Evolutionary conservation across 53 echinoderm and acorn worm species (phyloP), one percentile per base, ranked within the genome.

Genomic region (Apostichopus leukothele): DNA sequence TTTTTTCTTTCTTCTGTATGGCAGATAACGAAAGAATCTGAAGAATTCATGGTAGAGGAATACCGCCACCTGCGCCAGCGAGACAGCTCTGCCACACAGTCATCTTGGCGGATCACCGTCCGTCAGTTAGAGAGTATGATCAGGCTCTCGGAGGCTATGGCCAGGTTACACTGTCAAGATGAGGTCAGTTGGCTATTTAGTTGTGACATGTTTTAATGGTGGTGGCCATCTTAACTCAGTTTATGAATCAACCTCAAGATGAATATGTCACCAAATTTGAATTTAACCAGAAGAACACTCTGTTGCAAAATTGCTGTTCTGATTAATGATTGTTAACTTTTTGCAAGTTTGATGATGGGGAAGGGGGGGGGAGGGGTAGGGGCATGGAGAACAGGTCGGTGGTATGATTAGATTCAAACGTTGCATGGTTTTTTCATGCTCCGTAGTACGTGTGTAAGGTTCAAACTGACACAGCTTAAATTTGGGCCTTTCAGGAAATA

Each of bases 41-140:
- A 99, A 88, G 99, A 99, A 86, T 99, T 96, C 89, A 99, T 99
- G 99, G 96, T 99, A 21, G 99, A 99, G 18, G 99, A 99, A 67
- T 99, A 99, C 75, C 94, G 96, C 23, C 94, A 93, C 67, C 84
- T 99, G 86, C 90, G 99, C 59, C 99, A 99, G 89, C 79, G 99
- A 20, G 99, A 99, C 52, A 93, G 94, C 18, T 94, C 92, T 0
- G 90, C 89, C 53, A 88, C 94, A 52, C 94, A 89, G 92, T 94
- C 94, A 50, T 96, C 99, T 8, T 96, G 96, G 96, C 86, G 99
- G 7, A 99, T 99, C 91, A 99, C 99, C 5, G 99, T 99, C 67
- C 92, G 99, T 67, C 99, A 99, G 80, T 87, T 99, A 26, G 99
- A 99, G 92, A 99, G 96, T 39, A 99, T 99, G 99, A 99, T 99